Evolutionary conservation across 1,140 invertebrate species (phyloP).

Genomic region (Aplysia californica): DNA sequence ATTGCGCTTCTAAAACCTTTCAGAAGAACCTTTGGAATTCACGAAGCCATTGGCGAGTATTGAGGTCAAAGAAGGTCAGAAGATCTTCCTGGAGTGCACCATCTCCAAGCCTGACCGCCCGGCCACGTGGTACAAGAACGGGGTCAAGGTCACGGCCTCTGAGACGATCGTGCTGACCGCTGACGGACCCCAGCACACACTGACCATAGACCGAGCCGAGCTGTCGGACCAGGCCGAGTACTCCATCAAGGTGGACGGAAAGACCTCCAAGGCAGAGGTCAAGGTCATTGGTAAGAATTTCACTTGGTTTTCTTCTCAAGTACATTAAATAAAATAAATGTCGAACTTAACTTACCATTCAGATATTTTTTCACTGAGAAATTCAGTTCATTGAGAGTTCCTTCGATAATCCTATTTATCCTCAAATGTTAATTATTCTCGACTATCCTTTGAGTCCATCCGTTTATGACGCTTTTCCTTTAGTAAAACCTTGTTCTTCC

Average conservation of each 20-base stretch:
- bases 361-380: no score
- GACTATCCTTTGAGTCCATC: no score
- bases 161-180: constrained; percentile 92
- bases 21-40: constrained; percentile 57
- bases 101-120: constrained; percentile 79
- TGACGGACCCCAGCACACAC: constrained; percentile 77
- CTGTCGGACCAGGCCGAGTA: constrained; percentile 53
- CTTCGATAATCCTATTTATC: no score
- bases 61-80: constrained; percentile 40
- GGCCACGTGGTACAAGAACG: constrained; percentile 89
- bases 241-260: constrained; percentile 50
- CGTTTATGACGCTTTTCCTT: no score
- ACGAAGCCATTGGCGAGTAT: constrained; percentile 50
- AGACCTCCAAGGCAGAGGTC: constrained; percentile 47
- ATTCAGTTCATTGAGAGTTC: no score
- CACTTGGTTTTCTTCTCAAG: neutral
- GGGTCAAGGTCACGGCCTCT: constrained; percentile 67
- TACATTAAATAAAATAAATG: neutral
- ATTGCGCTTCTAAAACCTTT: neutral
- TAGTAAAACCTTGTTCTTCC: no score
- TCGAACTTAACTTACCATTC: constrained; percentile 2
- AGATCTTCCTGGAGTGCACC: constrained; percentile 57
- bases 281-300: constrained; percentile 50
- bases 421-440: no score
- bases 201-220: constrained; percentile 84